Percentiles rank a stretch among this genome's conserved stretches.
These are phyloP conservation scores for Chloroclysta siterata DNA, from an alignment of 2,888 invertebrate genomes.

Conservation along the genomic window DNA sequence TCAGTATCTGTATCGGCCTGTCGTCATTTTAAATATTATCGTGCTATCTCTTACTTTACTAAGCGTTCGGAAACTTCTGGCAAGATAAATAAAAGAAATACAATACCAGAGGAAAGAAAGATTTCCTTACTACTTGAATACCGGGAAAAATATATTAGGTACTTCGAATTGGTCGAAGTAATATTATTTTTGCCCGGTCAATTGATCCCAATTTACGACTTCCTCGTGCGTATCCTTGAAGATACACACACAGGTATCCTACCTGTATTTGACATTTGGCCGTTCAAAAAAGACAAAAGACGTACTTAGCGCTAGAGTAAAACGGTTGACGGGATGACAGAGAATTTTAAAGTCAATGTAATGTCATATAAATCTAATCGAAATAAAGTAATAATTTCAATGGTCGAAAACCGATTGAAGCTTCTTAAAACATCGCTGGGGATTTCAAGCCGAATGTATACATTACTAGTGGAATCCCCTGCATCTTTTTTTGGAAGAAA, in stretches of 20 bases:
- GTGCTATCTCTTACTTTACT: no score
- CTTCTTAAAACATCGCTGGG: no score
- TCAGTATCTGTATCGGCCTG: no score
- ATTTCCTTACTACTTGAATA: not conserved
- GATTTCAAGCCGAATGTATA: no score
- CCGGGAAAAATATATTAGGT: conserved; percentile 4
- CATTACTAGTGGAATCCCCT: no score
- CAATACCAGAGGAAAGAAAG: not conserved
- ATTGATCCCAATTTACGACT: conserved; percentile 43
- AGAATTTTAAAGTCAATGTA: not conserved
- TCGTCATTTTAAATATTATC: no score
- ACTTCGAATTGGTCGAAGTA: conserved; percentile 2
- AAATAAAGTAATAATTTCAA: no score
- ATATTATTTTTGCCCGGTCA: conserved; percentile 30
- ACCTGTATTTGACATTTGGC: conserved; percentile 52
- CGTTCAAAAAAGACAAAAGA: conserved; percentile 66
- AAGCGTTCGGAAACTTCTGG: no score
- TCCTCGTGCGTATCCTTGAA: conserved; percentile 44
- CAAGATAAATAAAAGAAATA: no score
- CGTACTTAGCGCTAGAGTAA: conserved; percentile 31
- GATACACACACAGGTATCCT: conserved; percentile 4
- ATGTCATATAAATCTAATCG: no score
- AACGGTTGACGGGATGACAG: not conserved
- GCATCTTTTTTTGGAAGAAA: no score
- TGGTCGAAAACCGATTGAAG: no score